These are phyloP conservation scores for Crotalus helleri DNA, from an alignment of 2,113 vertebrate species.

Conservation along the genomic window DNA sequence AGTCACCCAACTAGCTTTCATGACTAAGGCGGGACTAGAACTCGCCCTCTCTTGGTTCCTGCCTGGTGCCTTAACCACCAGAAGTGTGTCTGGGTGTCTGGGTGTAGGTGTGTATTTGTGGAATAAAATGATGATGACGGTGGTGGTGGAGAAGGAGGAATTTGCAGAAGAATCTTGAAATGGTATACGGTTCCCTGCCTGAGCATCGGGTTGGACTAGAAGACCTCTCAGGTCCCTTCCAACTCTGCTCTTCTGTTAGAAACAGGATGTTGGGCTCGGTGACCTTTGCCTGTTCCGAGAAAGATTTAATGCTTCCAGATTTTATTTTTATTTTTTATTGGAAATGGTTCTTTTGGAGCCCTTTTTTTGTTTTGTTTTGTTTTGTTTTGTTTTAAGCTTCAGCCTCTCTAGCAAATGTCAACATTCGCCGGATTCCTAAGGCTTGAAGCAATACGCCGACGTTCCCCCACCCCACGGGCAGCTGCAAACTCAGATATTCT, in stretches of 20 bases:
- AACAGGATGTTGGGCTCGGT: neutral
- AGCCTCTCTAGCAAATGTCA: neutral
- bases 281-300: neutral
- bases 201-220: neutral
- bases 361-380: neutral
- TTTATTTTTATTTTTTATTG: neutral
- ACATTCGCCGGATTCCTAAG: neutral
- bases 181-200: neutral
- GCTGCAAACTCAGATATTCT: neutral
- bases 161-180: neutral
- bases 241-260: neutral
- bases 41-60: too few relatives aligned
- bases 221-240: neutral
- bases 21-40: too few relatives aligned
- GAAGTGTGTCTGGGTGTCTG: neutral
- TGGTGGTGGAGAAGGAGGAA: neutral
- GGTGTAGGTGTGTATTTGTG: neutral
- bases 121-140: neutral
- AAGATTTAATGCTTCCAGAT: neutral
- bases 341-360: neutral
- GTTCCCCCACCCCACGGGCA: too few relatives aligned
- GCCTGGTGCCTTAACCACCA: too few relatives aligned
- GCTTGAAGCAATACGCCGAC: neutral
- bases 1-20: too few relatives aligned
- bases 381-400: neutral